Evolutionary conservation across 2,888 invertebrate genomes (phyloP), one percentile per base, ranked within the genome.

Genomic region (Diogma glabrata): DNA sequence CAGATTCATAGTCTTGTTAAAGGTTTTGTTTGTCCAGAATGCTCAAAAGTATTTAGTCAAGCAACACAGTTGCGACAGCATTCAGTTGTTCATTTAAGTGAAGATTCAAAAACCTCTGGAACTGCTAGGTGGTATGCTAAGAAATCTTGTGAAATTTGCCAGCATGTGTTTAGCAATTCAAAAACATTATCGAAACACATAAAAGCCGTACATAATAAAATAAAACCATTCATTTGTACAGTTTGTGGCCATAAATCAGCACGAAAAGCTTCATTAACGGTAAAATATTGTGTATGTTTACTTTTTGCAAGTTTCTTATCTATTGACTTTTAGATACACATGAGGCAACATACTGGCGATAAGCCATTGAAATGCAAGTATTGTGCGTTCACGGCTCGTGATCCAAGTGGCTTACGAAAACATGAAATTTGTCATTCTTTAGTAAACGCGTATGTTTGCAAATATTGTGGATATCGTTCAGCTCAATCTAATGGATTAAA

Each of bases 301-400:
- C 8, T 23, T 9, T 46, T 49, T 33, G 47, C 16, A 9, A 7
- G 20, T n/a, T n/a, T n/a, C n/a, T n/a, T n/a, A n/a, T n/a, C n/a
- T 12, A n/a, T 46, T 40, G 43, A 43, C 52, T 57, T 63, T 4
- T 63, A 79, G 74, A 74, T 86, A 57, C 87, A 88, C 64, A 70
- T 81, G 59, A 70, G 87, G 10, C 84, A 82, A 57, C 87, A 87
- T 59, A 85, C 86, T 0, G 82, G 86, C 4, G 85, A 85, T 58
- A 87, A 87, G 62, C 87, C 87, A 0, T 79, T 82, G 58, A 75
- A 77, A 50, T 88, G 88, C 61, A 75, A 78, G 28, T 66, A 74
- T 19, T 87, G 87, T 61, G 72, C 75, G 9, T 88, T 82, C 63
- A 73, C 75, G 54, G 82, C 85, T 3, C 79, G 82, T 0, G 87